These are phyloP conservation scores for Phataginus tricuspis DNA, from an alignment of 2,797 vertebrate species.

Conservation along the genomic window DNA sequence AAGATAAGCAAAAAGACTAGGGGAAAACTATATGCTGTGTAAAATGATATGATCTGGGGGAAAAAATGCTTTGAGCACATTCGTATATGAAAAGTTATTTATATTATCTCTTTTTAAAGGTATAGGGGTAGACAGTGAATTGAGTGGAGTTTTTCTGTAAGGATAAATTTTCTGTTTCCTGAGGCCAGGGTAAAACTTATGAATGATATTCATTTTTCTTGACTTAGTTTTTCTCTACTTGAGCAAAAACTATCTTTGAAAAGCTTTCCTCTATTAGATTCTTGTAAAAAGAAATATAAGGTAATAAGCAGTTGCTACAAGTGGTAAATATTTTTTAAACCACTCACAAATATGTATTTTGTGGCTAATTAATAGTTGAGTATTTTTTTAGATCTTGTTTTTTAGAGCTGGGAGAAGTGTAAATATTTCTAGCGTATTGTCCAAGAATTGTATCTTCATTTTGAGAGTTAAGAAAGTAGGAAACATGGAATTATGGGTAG, in stretches of 20 bases:
- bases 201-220: conserved; percentile 44
- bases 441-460: neutral
- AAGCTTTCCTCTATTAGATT: conserved; percentile 22
- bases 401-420: neutral
- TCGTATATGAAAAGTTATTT: conserved; percentile 24
- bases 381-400: neutral
- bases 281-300: neutral
- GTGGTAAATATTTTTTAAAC: conserved; percentile 2
- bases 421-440: neutral
- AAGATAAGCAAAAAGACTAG: neutral
- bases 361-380: neutral
- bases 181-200: conserved; percentile 3
- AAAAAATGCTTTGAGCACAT: neutral
- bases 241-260: neutral
- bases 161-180: conserved; percentile 38
- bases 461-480: neutral
- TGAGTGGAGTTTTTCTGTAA: conserved; percentile 36
- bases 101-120: neutral
- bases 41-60: neutral
- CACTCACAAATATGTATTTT: neutral
- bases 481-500: conserved; percentile 18
- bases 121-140: neutral
- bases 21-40: neutral
- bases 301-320: neutral
- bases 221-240: conserved; percentile 27